A percentile compares a stretch with the other conserved stretches of the same genome.
Conservation (phyloP, 2,797 vertebrate genomes). For the Hafferia zeledoni region DNA sequence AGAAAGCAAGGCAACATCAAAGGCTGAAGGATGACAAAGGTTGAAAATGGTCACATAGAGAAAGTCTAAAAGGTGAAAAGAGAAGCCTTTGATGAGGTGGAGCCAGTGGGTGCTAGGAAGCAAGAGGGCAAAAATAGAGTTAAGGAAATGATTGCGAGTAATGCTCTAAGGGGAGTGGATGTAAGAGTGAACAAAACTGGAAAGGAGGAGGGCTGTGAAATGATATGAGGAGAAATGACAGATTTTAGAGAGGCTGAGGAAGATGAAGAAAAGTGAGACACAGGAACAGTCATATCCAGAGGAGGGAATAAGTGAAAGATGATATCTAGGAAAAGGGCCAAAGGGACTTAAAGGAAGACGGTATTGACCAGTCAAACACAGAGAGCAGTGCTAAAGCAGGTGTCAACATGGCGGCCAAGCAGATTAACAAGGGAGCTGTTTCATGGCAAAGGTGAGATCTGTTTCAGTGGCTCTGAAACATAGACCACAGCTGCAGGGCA, state of each 20-base stretch:
- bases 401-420: accelerated
- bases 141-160: background rate
- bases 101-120: background rate
- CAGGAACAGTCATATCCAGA: background rate
- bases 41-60: background rate
- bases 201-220: background rate
- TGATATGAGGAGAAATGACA: background rate
- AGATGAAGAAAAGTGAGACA: background rate
- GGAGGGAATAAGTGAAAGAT: background rate
- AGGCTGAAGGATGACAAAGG: background rate
- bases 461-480: background rate
- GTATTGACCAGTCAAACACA: background rate
- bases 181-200: background rate
- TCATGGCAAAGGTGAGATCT: background rate
- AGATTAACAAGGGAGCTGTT: background rate
- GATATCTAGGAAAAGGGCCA: background rate
- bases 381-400: background rate
- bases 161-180: background rate
- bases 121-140: background rate
- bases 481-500: background rate
- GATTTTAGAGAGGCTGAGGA: background rate
- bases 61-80: background rate
- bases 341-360: background rate
- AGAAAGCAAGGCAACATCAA: background rate
- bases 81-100: background rate